A percentile compares a stretch with the other conserved stretches of the same genome.
These are phyloP conservation scores for Craniophora ligustri DNA, from an alignment of 2,888 invertebrate genomes.

Conservation along the genomic window DNA sequence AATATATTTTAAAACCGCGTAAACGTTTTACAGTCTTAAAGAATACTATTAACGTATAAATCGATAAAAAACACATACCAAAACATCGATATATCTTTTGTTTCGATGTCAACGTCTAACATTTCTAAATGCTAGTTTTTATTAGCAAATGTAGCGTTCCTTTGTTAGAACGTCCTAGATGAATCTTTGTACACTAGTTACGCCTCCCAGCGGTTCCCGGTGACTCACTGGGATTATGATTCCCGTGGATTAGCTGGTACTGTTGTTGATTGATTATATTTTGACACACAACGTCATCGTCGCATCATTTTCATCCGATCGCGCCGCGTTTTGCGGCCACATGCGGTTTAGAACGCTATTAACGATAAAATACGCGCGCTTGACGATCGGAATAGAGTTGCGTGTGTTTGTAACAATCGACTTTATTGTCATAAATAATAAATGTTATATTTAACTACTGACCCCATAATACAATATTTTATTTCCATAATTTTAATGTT, in stretches of 20 bases:
- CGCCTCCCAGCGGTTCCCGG: constrained; percentile 15
- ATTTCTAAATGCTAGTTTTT: constrained; percentile 29
- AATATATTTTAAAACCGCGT: neutral
- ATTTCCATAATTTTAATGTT: too few relatives aligned
- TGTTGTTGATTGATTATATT: constrained; percentile 38
- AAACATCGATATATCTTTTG: constrained; percentile 33
- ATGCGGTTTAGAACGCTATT: constrained; percentile 14
- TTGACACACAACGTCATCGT: constrained; percentile 37
- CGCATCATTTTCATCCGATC: constrained; percentile 3
- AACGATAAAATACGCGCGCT: constrained; percentile 12
- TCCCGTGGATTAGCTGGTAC: constrained; percentile 26
- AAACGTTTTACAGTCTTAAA: neutral
- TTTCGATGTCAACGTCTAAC: constrained; percentile 28
- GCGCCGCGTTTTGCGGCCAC: constrained; percentile 16
- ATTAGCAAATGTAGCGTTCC: constrained; percentile 30
- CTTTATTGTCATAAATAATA: neutral
- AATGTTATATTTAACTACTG: too few relatives aligned
- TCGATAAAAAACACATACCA: constrained; percentile 3
- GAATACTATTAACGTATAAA: neutral
- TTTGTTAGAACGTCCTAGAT: constrained; percentile 46
- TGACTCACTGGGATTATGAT: constrained; percentile 45
- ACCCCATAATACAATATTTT: too few relatives aligned
- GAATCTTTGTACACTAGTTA: constrained; percentile 20
- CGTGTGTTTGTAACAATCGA: constrained; percentile 10
- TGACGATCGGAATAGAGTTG: constrained; percentile 7